A percentile compares a stretch with the other conserved stretches of the same genome.
Conservation (phyloP, 2,113 vertebrate genomes). For the Atractosteus spatula region DNA sequence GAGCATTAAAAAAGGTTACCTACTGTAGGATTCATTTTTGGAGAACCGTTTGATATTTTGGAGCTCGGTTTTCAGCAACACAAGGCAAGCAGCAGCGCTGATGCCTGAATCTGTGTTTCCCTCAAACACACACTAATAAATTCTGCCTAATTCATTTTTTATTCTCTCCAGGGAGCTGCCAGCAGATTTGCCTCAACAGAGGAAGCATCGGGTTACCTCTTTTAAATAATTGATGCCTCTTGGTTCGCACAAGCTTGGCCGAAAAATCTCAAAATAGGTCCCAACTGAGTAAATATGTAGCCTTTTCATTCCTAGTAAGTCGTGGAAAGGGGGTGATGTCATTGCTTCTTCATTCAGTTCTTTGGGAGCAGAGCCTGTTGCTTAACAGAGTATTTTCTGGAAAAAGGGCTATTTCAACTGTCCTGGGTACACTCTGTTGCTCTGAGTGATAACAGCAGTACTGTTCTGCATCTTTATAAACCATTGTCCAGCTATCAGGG, state of each 20-base stretch:
- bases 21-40: constrained; percentile 39
- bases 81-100: constrained; percentile 46
- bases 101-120: constrained; percentile 74
- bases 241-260: constrained; percentile 73
- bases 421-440: too few species aligned
- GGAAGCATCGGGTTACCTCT: constrained; percentile 98
- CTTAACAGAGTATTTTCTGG: constrained; percentile 26
- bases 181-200: constrained; percentile 96
- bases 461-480: too few species aligned
- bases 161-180: constrained; percentile 90
- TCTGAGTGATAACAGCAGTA: too few species aligned
- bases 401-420: too few species aligned
- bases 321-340: constrained; percentile 41
- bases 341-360: constrained; percentile 25
- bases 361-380: constrained; percentile 38
- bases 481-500: too few species aligned
- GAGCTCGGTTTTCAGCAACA: constrained; percentile 31
- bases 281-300: constrained; percentile 70
- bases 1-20: constrained; percentile 59
- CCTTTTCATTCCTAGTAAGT: constrained; percentile 35
- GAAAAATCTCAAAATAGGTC: constrained; percentile 88
- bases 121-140: constrained; percentile 84
- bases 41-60: constrained; percentile 18
- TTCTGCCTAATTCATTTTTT: constrained; percentile 99
- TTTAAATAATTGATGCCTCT: constrained; percentile 98